phyloP scores from a whole-genome alignment of 2,797 vertebrate genomes.

The Aphelocoma californica region DNA sequence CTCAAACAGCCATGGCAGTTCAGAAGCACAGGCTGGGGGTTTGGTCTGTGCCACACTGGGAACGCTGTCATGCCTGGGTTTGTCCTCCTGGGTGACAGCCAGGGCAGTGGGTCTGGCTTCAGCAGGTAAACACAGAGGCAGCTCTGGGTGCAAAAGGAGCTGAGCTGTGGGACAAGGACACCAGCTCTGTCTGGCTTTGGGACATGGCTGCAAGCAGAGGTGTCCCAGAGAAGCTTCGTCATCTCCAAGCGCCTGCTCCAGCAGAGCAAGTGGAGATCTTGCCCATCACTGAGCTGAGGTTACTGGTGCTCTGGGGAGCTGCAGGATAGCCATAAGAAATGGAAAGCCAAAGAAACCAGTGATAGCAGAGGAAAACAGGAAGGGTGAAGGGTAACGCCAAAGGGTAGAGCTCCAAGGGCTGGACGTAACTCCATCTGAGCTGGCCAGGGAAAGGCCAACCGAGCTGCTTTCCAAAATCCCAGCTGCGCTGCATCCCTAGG shows the following conservation, averaged over 20 bases:
- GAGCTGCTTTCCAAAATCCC: neutral
- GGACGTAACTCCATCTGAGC: neutral
- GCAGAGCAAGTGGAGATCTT: neutral
- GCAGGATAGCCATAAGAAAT: neutral
- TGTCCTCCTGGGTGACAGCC: neutral
- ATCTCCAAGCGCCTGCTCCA: neutral
- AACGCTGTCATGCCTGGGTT: rapidly evolving
- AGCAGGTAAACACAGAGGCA: neutral
- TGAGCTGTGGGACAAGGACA: neutral
- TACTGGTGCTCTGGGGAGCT: neutral
- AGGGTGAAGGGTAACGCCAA: neutral
- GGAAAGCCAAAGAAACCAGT: neutral
- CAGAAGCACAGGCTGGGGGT: neutral
- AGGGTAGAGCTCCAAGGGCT: rapidly evolving
- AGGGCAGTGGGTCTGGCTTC: neutral
- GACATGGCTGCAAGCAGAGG: neutral
- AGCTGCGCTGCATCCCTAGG: neutral
- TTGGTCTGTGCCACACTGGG: rapidly evolving
- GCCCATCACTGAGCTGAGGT: rapidly evolving
- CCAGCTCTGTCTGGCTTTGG: rapidly evolving
- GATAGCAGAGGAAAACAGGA: neutral
- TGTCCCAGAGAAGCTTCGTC: neutral
- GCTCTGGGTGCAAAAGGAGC: neutral
- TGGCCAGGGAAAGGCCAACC: neutral
- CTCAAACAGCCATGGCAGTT: rapidly evolving